phyloP scores from a whole-genome alignment of 2,113 vertebrate genomes.

The Anser cygnoides region DNA sequence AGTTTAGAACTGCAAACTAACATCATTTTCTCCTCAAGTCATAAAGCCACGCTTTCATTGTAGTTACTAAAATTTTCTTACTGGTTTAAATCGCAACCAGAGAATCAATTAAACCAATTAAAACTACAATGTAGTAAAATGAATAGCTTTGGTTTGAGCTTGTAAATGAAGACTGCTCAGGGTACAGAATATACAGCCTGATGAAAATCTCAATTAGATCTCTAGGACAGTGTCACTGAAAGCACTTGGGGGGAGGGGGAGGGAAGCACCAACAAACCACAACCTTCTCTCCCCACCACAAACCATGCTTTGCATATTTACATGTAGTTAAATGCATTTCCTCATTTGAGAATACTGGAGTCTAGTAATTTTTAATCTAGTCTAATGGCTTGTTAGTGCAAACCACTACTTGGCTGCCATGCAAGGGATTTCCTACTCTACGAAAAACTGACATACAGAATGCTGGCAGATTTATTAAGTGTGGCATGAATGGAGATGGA shows the following conservation, averaged over 20 bases:
- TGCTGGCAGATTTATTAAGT: neutral
- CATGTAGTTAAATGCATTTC: neutral
- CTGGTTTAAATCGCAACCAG: neutral
- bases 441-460: neutral
- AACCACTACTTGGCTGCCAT: slow-evolving; percentile 50
- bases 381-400: slow-evolving; percentile 65
- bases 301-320: slow-evolving; percentile 47
- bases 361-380: slow-evolving; percentile 16
- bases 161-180: neutral
- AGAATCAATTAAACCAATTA: neutral
- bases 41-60: neutral
- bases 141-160: neutral
- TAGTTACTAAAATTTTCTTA: neutral
- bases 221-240: slow-evolving; percentile 29
- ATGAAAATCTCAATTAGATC: neutral
- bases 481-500: slow-evolving; percentile 39
- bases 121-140: neutral
- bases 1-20: slow-evolving; percentile 63
- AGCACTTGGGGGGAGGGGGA: neutral
- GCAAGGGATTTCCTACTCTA: slow-evolving; percentile 37
- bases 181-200: neutral
- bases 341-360: neutral
- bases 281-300: neutral
- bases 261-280: neutral
- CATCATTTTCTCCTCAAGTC: slow-evolving; percentile 39